Base-by-base conservation (phyloP, 1,140 invertebrate genomes). In the Panulirus ornatus region DNA sequence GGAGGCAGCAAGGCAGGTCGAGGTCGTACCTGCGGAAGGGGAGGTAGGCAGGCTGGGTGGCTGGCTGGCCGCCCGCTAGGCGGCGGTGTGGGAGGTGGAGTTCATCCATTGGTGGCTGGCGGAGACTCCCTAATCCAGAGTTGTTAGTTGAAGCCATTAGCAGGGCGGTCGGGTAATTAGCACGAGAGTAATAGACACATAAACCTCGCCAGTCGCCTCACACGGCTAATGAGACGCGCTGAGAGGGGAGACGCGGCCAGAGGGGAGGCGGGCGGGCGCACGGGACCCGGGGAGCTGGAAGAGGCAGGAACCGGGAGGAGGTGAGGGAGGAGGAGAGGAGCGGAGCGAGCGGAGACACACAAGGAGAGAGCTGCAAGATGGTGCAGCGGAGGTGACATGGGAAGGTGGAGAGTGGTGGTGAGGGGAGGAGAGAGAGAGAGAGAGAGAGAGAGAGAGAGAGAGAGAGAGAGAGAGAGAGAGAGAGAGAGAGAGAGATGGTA, bases 71-170 rank as follows among this genome's bases (percentile, higher is more conserved):
- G 22, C 11, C 11, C 11, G 51, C 51, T 11, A 11, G 51, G 51
- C 51, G 51, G 51, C 2, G 27, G 71, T 27, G 9, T 8, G 42
- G 44, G 47, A 54, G 58, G 82, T 40, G 73, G 84, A 89, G 87
- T 89, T 89, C 87, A 89, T 89, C 87, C 87, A 89, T 83, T 89
- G 78, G 87, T 82, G 76, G 87, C 58, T 82, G 79, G 63, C 38
- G 78, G 86, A 88, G 86, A 81, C 75, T 81, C 79, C 87, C 87
- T 89, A 89, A 89, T 89, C 87, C 87, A 58, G 87, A 89, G 87
- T 89, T 89, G 87, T 89, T 89, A 89, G 87, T 89, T 89, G 87
- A 83, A 73, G 87, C 87, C 75, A 89, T 88, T 88, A 88, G 86
- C 86, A 88, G 86, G 76, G 86, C 86, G 86, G 76, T 88, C 78